Evolutionary conservation across 2,113 vertebrate species (phyloP).

Genomic region (Crotalus tigris): DNA sequence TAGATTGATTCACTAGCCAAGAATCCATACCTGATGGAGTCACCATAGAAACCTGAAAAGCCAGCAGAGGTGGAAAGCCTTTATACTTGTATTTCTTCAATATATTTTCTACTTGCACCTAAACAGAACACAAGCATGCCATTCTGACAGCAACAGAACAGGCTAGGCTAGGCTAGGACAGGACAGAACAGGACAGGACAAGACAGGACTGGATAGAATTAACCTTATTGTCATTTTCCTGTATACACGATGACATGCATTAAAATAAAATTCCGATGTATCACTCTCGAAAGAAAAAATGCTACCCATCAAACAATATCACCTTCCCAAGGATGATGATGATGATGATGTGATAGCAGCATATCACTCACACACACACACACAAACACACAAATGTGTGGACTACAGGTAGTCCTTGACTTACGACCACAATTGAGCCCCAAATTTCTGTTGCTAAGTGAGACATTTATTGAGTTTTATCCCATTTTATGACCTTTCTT

Average conservation of each 20-base stretch:
- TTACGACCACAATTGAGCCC: not conserved
- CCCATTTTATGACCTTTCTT: not conserved
- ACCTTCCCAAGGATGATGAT: too few species aligned
- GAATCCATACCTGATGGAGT: not conserved
- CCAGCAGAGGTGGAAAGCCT: not conserved
- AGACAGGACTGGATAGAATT: too few species aligned
- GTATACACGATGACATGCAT: not conserved
- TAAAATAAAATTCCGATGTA: not conserved
- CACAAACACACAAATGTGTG: too few species aligned
- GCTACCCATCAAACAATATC: too few species aligned
- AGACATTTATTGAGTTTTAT: not conserved
- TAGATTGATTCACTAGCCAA: not conserved
- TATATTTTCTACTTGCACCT: not conserved
- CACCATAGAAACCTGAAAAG: not conserved
- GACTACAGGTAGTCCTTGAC: not conserved
- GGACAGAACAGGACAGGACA: too few species aligned
- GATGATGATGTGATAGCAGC: too few species aligned
- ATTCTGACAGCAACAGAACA: not conserved
- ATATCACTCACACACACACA: too few species aligned
- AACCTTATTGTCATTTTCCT: not conserved
- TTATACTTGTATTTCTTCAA: not conserved
- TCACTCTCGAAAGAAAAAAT: not conserved
- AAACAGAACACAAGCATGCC: not conserved
- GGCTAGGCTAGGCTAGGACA: too few species aligned
- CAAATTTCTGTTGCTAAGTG: not conserved